phyloP scores from a whole-genome alignment of 1,140 invertebrate genomes.

The Tetragnatha versicolor region DNA sequence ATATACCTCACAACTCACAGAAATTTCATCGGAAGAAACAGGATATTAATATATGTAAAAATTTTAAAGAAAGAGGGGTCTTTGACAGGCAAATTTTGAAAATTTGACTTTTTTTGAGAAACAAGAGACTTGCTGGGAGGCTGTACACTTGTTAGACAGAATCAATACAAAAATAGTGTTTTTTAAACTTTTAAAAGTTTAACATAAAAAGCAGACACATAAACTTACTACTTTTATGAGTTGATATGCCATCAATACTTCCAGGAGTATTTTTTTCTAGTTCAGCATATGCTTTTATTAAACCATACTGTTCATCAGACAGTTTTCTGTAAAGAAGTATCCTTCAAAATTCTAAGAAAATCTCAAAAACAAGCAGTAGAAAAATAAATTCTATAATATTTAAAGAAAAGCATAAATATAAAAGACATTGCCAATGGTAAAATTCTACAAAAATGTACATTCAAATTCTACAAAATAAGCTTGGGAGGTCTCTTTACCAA shows the following conservation, averaged over 20 bases:
- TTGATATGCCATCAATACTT: conserved; percentile 79
- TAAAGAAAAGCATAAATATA: too few relatives aligned
- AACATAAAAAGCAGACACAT: background rate
- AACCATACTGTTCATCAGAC: conserved; percentile 79
- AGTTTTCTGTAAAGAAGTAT: conserved; percentile 72
- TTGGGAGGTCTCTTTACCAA: too few relatives aligned
- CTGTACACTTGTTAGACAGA: too few relatives aligned
- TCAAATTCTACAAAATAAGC: too few relatives aligned
- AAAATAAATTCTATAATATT: too few relatives aligned
- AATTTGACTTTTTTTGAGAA: background rate
- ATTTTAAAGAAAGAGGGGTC: background rate
- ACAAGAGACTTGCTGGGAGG: background rate
- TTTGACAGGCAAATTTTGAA: background rate
- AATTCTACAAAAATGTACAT: too few relatives aligned
- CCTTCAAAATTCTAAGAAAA: too few relatives aligned
- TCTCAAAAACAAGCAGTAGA: background rate
- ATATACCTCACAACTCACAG: too few relatives aligned
- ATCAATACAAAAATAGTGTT: background rate
- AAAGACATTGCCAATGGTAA: too few relatives aligned
- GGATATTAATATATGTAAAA: too few relatives aligned
- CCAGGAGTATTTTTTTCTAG: conserved; percentile 87
- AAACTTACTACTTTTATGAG: conserved; percentile 36
- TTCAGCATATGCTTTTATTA: conserved; percentile 88
- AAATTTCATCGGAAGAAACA: too few relatives aligned
- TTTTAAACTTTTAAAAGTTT: background rate